Evolutionary conservation across 2,888 invertebrate species (phyloP), one percentile per base, ranked within the genome.

Genomic region (Proisotoma minuta): DNA sequence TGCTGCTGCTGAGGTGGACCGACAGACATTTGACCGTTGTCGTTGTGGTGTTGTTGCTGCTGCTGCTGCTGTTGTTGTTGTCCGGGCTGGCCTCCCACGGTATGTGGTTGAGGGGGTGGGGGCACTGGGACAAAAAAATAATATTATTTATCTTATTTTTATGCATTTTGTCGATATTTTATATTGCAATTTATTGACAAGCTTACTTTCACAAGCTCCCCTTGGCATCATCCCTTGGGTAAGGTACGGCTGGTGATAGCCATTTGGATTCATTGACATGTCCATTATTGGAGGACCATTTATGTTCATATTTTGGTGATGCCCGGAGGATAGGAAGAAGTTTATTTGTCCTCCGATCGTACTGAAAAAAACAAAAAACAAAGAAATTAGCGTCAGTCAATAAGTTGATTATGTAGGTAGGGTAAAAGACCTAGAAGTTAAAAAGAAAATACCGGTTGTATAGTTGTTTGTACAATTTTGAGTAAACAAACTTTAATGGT

Each of bases 191-290:
- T n/a, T n/a, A n/a, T n/a, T n/a, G n/a, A n/a, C n/a, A n/a, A n/a
- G n/a, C n/a, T n/a, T n/a, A n/a, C n/a, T n/a, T n/a, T n/a, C n/a
- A n/a, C n/a, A n/a, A n/a, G n/a, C n/a, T n/a, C n/a, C n/a, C n/a
- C n/a, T n/a, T 57, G 73, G 71, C 72, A 73, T 72, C 73, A 73
- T 73, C 54, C 70, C 68, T 20, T 65, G 71, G 64, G 70, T 68
- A 47, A 73, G 65, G 60, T 73, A 73, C 49, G 73, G 71, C 65
- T 73, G 73, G 63, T 73, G 73, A 65, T 73, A 73, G 65, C 73
- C 73, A 63, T 73, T 73, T 39, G 73, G 73, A 73, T 73, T 73
- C 73, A 73, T 73, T 66, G 73, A 73, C 73, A 73, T 73, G 69
- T 73, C 73, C 73, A 73, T 73, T 72, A 73, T 73, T 66, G 73